Percentiles rank a stretch among this genome's conserved stretches.
These are phyloP conservation scores for Pholis gunnellus DNA, from an alignment of 2,113 vertebrate genomes.

Conservation along the genomic window DNA sequence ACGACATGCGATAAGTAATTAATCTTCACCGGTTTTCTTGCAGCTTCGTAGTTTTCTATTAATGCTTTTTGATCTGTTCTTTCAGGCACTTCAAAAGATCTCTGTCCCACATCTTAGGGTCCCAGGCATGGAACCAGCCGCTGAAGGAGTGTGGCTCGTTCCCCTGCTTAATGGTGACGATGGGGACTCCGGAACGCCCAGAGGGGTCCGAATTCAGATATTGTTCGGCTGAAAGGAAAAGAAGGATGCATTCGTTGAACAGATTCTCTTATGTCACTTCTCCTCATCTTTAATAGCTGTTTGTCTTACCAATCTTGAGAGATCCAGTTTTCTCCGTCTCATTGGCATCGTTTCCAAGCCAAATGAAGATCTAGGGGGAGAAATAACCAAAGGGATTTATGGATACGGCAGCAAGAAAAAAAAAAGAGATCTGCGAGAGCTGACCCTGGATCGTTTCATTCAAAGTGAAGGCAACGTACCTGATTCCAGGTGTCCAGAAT, in stretches of 20 bases:
- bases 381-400: not conserved
- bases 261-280: not conserved
- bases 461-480: slow-evolving; percentile 53
- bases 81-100: slow-evolving; percentile 48
- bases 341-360: slow-evolving; percentile 83
- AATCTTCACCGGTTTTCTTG: not conserved
- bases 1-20: not conserved
- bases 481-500: slow-evolving; percentile 80
- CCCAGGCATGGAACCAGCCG: slow-evolving; percentile 86
- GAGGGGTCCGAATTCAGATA: slow-evolving; percentile 80
- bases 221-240: slow-evolving; percentile 72
- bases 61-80: slow-evolving; percentile 32
- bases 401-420: not conserved
- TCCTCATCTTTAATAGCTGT: not conserved
- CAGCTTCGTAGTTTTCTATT: not conserved
- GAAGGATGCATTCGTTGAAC: not conserved
- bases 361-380: slow-evolving; percentile 76
- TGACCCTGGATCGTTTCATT: not conserved
- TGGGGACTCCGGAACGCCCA: slow-evolving; percentile 63
- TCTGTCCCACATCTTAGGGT: slow-evolving; percentile 75
- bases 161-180: slow-evolving; percentile 77
- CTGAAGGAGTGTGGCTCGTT: slow-evolving; percentile 78
- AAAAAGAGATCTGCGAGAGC: not conserved
- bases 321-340: slow-evolving; percentile 75
- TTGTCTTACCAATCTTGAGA: slow-evolving; percentile 72